A percentile compares a stretch with the other conserved stretches of the same genome.
phyloP scores from a whole-genome alignment of 2,113 vertebrate genomes.

The Phalacrocorax aristotelis region DNA sequence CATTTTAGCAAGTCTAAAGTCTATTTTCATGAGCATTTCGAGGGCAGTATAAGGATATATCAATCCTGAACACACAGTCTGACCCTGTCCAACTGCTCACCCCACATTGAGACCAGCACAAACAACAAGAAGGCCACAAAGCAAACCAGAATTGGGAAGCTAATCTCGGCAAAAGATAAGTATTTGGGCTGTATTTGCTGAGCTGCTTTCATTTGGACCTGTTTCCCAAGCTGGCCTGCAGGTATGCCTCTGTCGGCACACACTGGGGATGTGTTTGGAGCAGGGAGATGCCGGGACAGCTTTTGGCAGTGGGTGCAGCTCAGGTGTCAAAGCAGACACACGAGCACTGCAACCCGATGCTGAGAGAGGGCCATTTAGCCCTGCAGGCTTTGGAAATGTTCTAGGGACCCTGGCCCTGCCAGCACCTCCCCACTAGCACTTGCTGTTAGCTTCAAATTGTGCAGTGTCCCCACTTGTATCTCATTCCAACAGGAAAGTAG shows the following conservation, averaged over 20 bases:
- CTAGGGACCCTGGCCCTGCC: not conserved
- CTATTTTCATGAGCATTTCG: not conserved
- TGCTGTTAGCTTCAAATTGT: not conserved
- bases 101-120: not conserved
- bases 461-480: not conserved
- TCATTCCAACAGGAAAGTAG: not conserved
- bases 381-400: not conserved
- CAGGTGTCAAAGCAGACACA: not conserved
- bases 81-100: not conserved
- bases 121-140: not conserved
- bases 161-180: not conserved
- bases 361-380: fast-evolving
- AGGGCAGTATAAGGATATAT: not conserved
- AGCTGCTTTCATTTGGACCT: not conserved
- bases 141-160: not conserved
- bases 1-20: conserved; percentile 10
- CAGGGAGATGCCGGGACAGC: not conserved
- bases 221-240: not conserved
- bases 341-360: not conserved
- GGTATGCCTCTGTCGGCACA: not conserved
- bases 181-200: not conserved
- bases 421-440: not conserved
- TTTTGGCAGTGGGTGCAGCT: not conserved
- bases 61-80: not conserved
- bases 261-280: not conserved